Evolutionary conservation across 2,797 vertebrate genomes (phyloP).

Genomic region (Sebastes dallii): DNA sequence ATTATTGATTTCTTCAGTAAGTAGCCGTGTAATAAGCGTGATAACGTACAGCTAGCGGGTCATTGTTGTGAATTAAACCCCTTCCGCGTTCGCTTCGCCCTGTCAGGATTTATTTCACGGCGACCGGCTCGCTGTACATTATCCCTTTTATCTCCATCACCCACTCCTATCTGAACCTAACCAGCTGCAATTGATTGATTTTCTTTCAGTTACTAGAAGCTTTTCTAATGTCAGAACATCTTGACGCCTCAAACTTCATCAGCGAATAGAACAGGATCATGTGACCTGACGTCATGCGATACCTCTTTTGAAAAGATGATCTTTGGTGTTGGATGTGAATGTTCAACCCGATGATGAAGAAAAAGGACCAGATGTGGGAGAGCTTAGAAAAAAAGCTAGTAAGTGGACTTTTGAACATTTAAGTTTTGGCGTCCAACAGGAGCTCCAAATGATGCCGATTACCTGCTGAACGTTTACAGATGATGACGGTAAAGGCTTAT

Average conservation of each 20-base stretch:
- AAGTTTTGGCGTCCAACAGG: neutral
- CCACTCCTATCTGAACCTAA: neutral
- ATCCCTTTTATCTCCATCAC: neutral
- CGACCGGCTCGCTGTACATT: no score
- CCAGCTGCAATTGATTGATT: neutral
- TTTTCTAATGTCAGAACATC: neutral
- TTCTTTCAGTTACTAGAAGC: neutral
- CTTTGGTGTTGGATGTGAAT: neutral
- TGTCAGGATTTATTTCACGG: no score
- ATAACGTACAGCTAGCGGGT: no score
- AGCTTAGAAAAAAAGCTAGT: neutral
- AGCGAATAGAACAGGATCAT: neutral
- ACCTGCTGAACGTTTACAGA: neutral
- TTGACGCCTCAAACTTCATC: no score
- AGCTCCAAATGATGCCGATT: neutral
- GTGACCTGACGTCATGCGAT: neutral
- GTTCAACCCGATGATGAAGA: neutral
- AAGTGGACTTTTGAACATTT: neutral
- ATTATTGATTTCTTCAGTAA: no score
- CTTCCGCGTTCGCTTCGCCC: no score
- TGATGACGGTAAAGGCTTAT: slow-evolving; percentile 9
- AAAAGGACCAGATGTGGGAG: neutral
- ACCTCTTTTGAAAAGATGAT: neutral
- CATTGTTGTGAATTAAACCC: no score
- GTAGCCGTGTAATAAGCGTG: no score